A percentile compares a stretch with the other conserved stretches of the same genome.
phyloP scores from a whole-genome alignment of 2,888 invertebrate species.

The Tenthredo livida region DNA sequence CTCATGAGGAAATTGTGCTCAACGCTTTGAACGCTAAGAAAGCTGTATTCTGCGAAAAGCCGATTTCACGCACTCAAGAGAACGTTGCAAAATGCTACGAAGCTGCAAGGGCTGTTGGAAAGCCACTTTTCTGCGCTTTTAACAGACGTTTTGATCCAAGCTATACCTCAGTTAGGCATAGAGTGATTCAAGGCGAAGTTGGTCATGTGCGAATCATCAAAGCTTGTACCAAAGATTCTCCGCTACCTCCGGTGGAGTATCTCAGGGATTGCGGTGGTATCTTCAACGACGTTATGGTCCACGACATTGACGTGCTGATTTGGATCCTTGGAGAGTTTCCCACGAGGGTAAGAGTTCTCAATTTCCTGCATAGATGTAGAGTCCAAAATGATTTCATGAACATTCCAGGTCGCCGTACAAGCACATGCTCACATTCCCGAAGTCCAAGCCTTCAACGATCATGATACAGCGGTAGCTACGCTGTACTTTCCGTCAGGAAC shows the following conservation, averaged over 20 bases:
- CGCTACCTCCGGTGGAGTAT: conserved; percentile 83
- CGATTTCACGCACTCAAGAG: conserved; percentile 81
- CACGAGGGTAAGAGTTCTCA: conserved; percentile 79
- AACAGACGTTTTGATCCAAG: conserved; percentile 86
- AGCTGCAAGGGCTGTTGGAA: conserved; percentile 80
- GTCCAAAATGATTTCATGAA: neutral
- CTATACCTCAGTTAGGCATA: conserved; percentile 79
- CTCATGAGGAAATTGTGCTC: conserved; percentile 81
- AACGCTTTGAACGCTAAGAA: conserved; percentile 81
- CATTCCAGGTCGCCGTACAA: conserved; percentile 67
- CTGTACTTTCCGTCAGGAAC: conserved; percentile 84
- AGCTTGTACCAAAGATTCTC: conserved; percentile 83
- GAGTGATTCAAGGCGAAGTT: conserved; percentile 81
- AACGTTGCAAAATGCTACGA: conserved; percentile 82
- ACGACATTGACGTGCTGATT: conserved; percentile 84
- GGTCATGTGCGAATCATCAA: conserved; percentile 84
- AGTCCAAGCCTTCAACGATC: conserved; percentile 82
- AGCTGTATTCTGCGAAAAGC: conserved; percentile 86
- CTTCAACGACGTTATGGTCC: conserved; percentile 85
- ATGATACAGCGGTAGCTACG: conserved; percentile 82
- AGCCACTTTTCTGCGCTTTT: conserved; percentile 83
- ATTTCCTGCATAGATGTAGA: neutral
- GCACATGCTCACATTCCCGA: conserved; percentile 81
- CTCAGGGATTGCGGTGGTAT: conserved; percentile 83
- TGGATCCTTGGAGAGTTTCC: conserved; percentile 85